Conservation (phyloP, 92 coral and sea anemone species). For the Palythoa caribaeorum region DNA sequence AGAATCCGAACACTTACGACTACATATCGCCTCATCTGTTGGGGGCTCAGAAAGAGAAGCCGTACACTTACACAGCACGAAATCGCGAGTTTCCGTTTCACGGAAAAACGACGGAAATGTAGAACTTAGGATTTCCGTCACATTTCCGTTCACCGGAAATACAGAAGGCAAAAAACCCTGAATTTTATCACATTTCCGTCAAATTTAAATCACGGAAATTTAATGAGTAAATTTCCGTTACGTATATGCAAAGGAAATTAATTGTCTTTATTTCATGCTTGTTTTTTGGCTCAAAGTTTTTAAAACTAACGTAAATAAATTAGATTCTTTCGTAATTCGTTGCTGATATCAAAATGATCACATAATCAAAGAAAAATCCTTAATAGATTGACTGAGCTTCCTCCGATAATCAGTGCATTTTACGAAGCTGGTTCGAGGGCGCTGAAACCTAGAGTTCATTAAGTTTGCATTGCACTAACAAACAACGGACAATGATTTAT, state of each 20-base stretch:
- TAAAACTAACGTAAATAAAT: neutral
- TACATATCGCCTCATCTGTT: too few relatives aligned
- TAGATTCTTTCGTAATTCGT: neutral
- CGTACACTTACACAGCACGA: neutral
- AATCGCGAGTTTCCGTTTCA: neutral
- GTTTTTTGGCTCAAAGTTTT: neutral
- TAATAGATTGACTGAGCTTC: neutral
- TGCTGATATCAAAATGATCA: neutral
- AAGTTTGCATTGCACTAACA: neutral
- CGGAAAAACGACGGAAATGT: neutral
- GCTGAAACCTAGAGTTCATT: neutral
- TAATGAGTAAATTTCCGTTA: neutral
- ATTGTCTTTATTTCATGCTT: neutral
- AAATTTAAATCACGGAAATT: constrained; percentile 2
- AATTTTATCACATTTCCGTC: neutral
- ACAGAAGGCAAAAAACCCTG: neutral
- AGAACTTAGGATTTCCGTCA: constrained; percentile 1
- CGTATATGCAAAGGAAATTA: neutral
- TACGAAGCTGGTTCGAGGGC: neutral
- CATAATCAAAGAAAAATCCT: neutral
- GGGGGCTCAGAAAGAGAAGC: too few relatives aligned
- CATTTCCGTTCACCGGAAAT: neutral
- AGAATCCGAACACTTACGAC: too few relatives aligned
- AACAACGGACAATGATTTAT: neutral
- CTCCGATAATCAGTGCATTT: neutral